Base-by-base conservation (phyloP, 2,888 invertebrate genomes). In the Rhagonycha fulva region DNA sequence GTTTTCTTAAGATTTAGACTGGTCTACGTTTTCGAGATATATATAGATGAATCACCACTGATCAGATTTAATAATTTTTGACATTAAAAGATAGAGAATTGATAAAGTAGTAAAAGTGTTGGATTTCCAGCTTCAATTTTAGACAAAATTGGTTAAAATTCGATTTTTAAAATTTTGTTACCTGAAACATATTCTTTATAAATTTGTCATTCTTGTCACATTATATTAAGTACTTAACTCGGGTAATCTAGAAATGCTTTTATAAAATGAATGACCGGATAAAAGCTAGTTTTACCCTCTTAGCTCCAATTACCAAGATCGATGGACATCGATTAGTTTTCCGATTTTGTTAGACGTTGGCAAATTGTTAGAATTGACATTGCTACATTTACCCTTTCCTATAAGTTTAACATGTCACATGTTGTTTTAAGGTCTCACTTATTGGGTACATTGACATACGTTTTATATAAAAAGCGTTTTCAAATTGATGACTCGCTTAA, bases 261-360 rank as follows among this genome's bases (percentile, higher is more conserved):
- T 32, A 74, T 62, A 62, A 68, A 74, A 74, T 47, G 74, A 74
- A 74, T 74, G 69, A 62, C 63, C 74, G 74, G 74, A 74, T 74
- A 74, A 74, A 68, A 60, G 74, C 47, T 61, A 68, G 68, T 74
- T 73, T 74, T 32, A 68, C 74, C 70, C 74, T 70, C 74, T 74
- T 74, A 74, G 63, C 70, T 74, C 74, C 74, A 74, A 74, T 74
- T 74, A 74, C 70, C 62, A 70, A 69, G 74, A 74, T 74, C 74
- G 74, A 74, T 74, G 74, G 68, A 47, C 62, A 62, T 70, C 74
- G 74, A 74, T 74, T 74, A 68, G 69, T 63, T 74, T 63, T 62
- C 74, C 69, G 69, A 68, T 68, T 75, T 68, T 71, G 68, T 75
- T 62, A n/a, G 69, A 75, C 71, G 24, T 71, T 71, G 62, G 71